Percentiles rank a stretch among this genome's conserved stretches.
These are phyloP conservation scores for Clamator glandarius DNA, from an alignment of 2,797 vertebrate genomes.

Conservation along the genomic window DNA sequence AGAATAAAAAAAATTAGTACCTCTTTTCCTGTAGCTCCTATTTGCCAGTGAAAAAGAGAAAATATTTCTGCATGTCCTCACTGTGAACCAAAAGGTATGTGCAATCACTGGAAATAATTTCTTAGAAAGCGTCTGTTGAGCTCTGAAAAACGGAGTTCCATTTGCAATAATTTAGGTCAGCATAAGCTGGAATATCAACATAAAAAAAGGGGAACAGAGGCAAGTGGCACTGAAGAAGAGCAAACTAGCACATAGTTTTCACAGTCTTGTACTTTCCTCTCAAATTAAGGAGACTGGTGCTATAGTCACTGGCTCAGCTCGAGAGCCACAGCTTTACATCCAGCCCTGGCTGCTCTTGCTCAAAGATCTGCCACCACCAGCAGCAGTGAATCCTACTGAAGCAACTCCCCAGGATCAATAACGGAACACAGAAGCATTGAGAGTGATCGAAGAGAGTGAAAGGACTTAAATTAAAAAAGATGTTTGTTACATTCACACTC, in stretches of 20 bases:
- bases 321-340: not conserved
- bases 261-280: not conserved
- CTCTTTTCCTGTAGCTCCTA: slow-evolving; percentile 27
- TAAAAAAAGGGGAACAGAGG: not conserved
- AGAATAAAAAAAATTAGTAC: slow-evolving; percentile 25
- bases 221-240: not conserved
- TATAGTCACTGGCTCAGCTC: not conserved
- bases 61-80: slow-evolving; percentile 48
- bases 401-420: not conserved
- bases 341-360: not conserved
- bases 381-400: not conserved
- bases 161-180: not conserved
- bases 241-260: not conserved
- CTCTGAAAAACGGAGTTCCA: not conserved
- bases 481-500: not conserved
- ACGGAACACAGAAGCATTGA: not conserved
- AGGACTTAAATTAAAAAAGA: not conserved
- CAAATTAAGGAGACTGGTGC: not conserved
- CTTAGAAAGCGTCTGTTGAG: not conserved
- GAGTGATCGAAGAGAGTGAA: not conserved
- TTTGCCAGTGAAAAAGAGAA: slow-evolving; percentile 57
- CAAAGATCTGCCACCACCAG: not conserved
- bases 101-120: not conserved
- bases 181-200: not conserved
- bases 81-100: not conserved